Base-by-base conservation (phyloP, 2,888 invertebrate genomes). In the Empis stercorea region DNA sequence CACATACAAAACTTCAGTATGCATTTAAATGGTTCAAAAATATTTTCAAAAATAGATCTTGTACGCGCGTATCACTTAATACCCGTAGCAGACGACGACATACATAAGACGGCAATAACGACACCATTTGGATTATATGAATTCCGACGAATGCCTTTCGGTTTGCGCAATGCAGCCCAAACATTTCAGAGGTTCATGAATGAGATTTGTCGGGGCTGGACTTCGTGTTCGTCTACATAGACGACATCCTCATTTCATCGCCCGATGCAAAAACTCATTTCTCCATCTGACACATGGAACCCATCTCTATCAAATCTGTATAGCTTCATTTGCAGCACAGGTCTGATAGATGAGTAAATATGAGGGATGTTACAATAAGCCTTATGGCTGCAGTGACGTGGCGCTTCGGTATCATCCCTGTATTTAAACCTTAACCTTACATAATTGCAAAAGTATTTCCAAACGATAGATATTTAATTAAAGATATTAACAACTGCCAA, bases 31-130 rank as follows among this genome's bases (percentile, higher is more conserved):
- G 37, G 42, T 13, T 40, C 16, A 27, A 40, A 14, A 11, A 27
- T 48, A 13, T 48, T 48, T 14, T 44, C 36, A 13, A 48, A 23
- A 14, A 36, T 44, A n/a, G 44, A 44, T 14, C 15, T 48, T n/a
- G 15, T 34, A 10, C 4, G 32, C 13, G 32, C 32, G 13, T 32
- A 13, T 13, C 32, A 32, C 13, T 32, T 32, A 32, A 32, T 32
- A 32, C 32, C 32, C 10, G 32, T 32, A 32, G 32, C 32, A 13
- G 13, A 32, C 10, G 32, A 32, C 11, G 32, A 32, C 32, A 32
- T 37, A 11, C 9, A 9, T 15, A 37, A 15, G 13, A 15, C 37
- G 14, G 37, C 37, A 37, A 15, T 37, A 10, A 37, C 37, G n/a
- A 37, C 32, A 32, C 32, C 32, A 13, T 13, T 32, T 10, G 32